Evolutionary conservation across 2,888 invertebrate genomes (phyloP).

Genomic region (Harpalus rufipes): DNA sequence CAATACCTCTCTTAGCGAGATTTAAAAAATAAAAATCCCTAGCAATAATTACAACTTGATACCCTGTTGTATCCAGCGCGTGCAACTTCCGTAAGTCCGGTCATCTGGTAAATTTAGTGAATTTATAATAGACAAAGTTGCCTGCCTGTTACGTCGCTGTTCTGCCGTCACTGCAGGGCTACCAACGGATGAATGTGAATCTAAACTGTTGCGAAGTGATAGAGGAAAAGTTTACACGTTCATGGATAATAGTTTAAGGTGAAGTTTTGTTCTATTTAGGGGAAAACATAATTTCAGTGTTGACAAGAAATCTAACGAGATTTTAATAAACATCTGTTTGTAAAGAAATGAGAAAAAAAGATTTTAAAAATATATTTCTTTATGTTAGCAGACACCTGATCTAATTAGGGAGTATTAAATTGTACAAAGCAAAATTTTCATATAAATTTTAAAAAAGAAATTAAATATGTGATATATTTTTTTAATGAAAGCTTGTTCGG

Average conservation of each 20-base stretch:
- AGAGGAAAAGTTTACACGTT: constrained; percentile 27
- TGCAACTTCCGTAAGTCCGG: not conserved
- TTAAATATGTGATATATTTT: no score
- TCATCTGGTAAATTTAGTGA: constrained; percentile 24
- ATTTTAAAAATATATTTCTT: not conserved
- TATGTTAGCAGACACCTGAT: no score
- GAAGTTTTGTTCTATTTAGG: not conserved
- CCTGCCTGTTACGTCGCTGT: constrained; percentile 14
- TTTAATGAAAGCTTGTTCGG: no score
- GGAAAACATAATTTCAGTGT: not conserved
- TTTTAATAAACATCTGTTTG: not conserved
- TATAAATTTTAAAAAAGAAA: no score
- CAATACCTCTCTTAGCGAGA: no score
- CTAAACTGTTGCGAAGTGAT: constrained; percentile 36
- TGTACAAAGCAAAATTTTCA: no score
- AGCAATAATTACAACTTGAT: not conserved
- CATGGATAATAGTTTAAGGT: not conserved
- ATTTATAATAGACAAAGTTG: constrained; percentile 34
- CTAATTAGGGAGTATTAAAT: no score
- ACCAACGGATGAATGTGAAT: constrained; percentile 30
- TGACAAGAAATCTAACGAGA: not conserved
- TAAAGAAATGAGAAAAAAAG: not conserved
- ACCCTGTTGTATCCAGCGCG: not conserved
- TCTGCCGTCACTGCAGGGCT: constrained; percentile 18
- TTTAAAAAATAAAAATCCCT: no score